A percentile compares a stretch with the other conserved stretches of the same genome.
Conservation (phyloP, 23 tunicate species). For the Halocynthia aurantium region DNA sequence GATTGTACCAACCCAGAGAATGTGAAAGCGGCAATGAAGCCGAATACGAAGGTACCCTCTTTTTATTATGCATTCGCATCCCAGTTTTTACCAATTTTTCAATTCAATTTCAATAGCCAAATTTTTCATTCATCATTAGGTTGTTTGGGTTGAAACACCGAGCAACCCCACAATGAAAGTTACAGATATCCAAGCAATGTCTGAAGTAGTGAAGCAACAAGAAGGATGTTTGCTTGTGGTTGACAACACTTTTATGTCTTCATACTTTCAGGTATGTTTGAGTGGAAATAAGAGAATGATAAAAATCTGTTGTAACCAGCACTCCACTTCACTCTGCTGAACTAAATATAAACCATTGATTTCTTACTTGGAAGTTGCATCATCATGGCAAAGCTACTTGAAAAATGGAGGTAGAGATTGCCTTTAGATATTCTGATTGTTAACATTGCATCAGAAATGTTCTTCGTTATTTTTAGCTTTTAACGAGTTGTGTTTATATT, state of each 20-base stretch:
- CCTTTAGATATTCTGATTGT: no score
- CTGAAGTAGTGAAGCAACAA: slow-evolving; percentile 40
- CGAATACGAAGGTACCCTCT: slow-evolving; percentile 78
- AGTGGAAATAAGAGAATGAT: not conserved
- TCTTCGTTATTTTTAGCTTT: no score
- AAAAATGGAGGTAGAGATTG: no score
- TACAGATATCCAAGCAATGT: slow-evolving; percentile 68
- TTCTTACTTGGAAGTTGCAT: no score
- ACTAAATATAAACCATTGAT: no score
- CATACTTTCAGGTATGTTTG: slow-evolving; percentile 72
- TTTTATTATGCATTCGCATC: not conserved
- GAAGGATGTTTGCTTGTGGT: slow-evolving; percentile 60
- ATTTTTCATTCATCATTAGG: slow-evolving; percentile 23
- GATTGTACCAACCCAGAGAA: slow-evolving; percentile 65
- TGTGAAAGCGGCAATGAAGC: slow-evolving; percentile 65
- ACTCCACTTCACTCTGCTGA: no score
- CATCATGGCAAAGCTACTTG: no score
- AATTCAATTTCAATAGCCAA: no score
- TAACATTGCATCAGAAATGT: no score
- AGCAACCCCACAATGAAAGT: slow-evolving; percentile 95
- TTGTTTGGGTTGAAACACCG: slow-evolving; percentile 90
- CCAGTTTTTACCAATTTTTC: no score
- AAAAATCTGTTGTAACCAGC: not conserved
- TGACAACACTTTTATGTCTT: slow-evolving; percentile 95
- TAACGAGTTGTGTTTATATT: no score